phyloP scores from a whole-genome alignment of 2,113 vertebrate species.

The Heliornis fulica region DNA sequence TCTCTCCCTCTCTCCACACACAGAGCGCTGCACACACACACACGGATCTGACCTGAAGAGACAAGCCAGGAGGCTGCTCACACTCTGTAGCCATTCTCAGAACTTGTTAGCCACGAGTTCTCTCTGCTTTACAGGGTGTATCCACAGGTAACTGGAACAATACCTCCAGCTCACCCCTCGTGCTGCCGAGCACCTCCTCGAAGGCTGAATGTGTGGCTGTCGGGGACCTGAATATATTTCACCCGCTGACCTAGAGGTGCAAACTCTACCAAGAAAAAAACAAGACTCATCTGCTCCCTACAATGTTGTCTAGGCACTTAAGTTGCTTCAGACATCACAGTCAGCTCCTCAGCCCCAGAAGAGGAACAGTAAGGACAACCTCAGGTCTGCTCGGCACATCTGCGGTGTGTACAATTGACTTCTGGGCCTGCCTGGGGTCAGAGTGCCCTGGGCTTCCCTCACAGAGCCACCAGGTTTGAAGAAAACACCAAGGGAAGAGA shows the following conservation, averaged over 20 bases:
- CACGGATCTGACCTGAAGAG: not conserved
- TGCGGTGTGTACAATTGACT: accelerated
- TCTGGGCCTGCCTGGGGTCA: not conserved
- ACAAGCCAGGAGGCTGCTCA: not conserved
- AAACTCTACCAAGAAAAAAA: not conserved
- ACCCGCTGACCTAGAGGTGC: not conserved
- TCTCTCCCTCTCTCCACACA: not conserved
- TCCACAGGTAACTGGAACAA: not conserved
- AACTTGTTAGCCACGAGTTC: not conserved
- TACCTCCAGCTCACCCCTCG: not conserved
- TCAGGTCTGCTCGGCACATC: not conserved
- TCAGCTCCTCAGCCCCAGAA: not conserved
- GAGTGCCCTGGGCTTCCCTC: not conserved
- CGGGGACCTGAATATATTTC: not conserved
- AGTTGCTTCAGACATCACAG: not conserved
- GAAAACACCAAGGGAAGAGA: not conserved
- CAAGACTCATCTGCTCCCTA: not conserved
- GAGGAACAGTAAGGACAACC: not conserved
- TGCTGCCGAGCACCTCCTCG: not conserved
- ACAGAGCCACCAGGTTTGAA: not conserved
- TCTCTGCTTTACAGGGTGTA: not conserved
- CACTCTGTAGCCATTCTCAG: not conserved
- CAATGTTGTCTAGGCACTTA: not conserved
- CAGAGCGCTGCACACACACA: not conserved
- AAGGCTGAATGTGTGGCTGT: not conserved